Base-by-base conservation (phyloP, 2,888 invertebrate genomes). In the Drosophila siamana region DNA sequence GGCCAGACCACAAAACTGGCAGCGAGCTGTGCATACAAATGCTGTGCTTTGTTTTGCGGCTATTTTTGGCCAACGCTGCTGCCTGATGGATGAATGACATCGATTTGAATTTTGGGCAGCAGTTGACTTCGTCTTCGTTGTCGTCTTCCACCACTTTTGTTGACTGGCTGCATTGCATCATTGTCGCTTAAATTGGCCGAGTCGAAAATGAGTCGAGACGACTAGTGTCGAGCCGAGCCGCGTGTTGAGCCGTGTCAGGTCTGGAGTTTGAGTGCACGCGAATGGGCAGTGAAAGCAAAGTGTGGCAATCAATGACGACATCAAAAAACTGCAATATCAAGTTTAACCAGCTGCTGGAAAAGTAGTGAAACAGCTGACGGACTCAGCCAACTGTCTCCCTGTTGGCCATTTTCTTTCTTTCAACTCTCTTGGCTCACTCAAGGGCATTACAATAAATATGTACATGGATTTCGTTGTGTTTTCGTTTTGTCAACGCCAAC, bases 221-320 rank as follows among this genome's bases (percentile, higher is more conserved):
- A 9, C n/a, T 3, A n/a, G 19, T 19, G 15, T 9, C 43, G 44
- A 43, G 43, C 24, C 36, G n/a, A 9, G 15, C 2, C 11, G 38
- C 30, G 13, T 40, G 15, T 64, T 40, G 38, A 38, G 33, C n/a
- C n/a, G 51, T 5, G 22, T 15, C 36, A 62, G 19, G 30, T 19
- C n/a, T 52, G 19, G 5, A 13, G 46, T 41, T 73, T 46, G 66
- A 71, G 69, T 76, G 69, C 80, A 78, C 54, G 73, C 78, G 77
- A 83, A 79, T 76, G 73, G 66, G 57, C 65, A 75, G 78, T 88
- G 89, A 89, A 88, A 86, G 78, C 79, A 84, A 88, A 88, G 76
- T 88, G 90, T 86, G 82, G 86, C 89, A 88, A 88, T 88, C 90
- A 79, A 84, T 88, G 88, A 90, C 90, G 88, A 89, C 90, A 90